Base-by-base conservation (phyloP, 2,797 vertebrate genomes). In the Harpagifer antarcticus region DNA sequence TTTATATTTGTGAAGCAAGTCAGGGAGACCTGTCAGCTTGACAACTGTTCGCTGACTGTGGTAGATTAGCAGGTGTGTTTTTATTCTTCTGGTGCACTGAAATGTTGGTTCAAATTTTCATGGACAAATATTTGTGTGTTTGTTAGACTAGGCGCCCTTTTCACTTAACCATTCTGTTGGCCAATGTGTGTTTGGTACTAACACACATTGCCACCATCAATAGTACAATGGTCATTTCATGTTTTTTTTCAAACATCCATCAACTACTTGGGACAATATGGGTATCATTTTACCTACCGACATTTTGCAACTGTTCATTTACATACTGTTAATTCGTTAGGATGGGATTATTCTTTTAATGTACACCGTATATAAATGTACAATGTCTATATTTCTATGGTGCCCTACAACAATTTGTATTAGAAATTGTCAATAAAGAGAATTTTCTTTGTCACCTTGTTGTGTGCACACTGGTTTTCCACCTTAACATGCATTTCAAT, bases 311-410 rank as follows among this genome's bases (percentile, higher is more conserved):
- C 81, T 61, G 47, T 88, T 91, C 89, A 92, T 91, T 88, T 88
- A 91, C 91, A 92, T 89, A 89, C 86, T 84, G 87, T 93, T 79
- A 92, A 89, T 86, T 89, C 91, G 85, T 92, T 84, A 91, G 91
- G 92, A 93, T 91, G 91, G 89, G 89, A 93, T 94, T 92, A 93
- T 93, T 92, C 90, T 95, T 94, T 92, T 91, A 93, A 94, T 94
- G 93, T 94, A 93, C 93, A 94, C 91, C 91, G 82, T 93, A 93
- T 93, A 92, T 92, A 93, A 93, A 94, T 95, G 93, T 95, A 93
- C 93, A 94, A 94, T 92, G 92, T 94, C 92, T 94, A 93, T 93
- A 93, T 94, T 95, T 94, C 91, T 94, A 95, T 94, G 93, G 92
- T 95, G 94, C 93, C 93, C 94, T 92, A 93, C 93, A 91, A 93